phyloP scores from a whole-genome alignment of 2,888 invertebrate species.

The Nesidiocoris tenuis region DNA sequence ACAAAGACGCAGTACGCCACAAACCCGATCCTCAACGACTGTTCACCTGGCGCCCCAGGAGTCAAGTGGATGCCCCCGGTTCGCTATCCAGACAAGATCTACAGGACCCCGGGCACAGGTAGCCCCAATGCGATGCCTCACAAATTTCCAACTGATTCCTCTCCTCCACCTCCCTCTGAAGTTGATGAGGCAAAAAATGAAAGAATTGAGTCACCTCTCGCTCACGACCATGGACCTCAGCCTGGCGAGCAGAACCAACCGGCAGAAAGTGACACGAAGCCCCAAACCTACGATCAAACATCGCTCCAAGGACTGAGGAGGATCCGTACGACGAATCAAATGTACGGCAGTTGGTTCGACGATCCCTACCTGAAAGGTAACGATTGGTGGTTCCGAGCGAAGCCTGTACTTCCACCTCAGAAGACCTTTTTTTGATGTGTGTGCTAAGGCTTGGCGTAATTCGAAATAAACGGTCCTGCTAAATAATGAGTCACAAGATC shows the following conservation, averaged over 20 bases:
- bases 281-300: background rate
- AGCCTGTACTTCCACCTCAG: slow-evolving; percentile 1
- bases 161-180: background rate
- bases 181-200: background rate
- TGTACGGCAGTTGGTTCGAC: slow-evolving; percentile 44
- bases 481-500: no score
- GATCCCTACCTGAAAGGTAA: slow-evolving; percentile 42
- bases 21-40: background rate
- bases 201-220: no score
- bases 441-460: no score
- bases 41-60: background rate
- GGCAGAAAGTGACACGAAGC: background rate
- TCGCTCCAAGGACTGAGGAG: slow-evolving; percentile 16
- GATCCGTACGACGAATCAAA: slow-evolving; percentile 45
- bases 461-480: no score
- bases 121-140: background rate
- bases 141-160: background rate
- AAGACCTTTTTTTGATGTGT: slow-evolving; percentile 18
- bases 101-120: background rate
- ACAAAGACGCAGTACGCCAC: slow-evolving; percentile 5
- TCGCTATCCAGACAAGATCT: slow-evolving; percentile 24
- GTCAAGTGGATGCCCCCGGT: slow-evolving; percentile 5
- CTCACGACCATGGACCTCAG: no score
- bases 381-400: slow-evolving; percentile 45
- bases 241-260: background rate